Percentiles rank a stretch among this genome's conserved stretches.
Conservation (phyloP, 2,797 vertebrate genomes). For the Galago senegalensis region DNA sequence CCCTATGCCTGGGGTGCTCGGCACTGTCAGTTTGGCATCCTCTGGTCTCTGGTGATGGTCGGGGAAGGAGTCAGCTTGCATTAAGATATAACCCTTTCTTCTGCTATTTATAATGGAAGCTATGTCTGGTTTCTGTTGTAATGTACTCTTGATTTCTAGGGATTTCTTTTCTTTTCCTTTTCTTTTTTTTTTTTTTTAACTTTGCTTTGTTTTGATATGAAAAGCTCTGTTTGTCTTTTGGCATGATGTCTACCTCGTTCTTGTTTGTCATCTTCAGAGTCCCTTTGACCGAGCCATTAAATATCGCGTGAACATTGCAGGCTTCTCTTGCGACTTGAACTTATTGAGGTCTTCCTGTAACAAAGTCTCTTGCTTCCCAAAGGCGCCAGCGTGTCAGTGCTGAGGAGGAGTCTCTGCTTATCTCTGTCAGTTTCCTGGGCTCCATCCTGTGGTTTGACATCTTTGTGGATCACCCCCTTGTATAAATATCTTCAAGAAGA, state of each 20-base stretch:
- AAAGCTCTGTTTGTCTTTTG: not conserved
- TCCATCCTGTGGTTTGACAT: not conserved
- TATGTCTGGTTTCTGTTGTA: not conserved
- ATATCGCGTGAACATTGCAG: not conserved
- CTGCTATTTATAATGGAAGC: not conserved
- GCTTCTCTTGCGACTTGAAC: not conserved
- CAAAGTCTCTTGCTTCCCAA: not conserved
- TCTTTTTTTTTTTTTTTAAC: not conserved
- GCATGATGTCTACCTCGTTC: not conserved
- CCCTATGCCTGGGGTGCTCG: not conserved
- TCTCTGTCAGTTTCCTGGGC: not conserved
- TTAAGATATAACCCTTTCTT: not conserved
- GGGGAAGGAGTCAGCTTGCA: not conserved
- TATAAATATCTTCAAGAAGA: not conserved
- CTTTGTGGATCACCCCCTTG: not conserved
- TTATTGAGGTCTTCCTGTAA: not conserved
- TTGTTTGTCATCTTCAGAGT: not conserved
- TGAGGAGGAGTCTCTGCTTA: not conserved
- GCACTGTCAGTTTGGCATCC: not conserved
- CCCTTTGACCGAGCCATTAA: constrained; percentile 25
- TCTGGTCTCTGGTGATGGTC: not conserved
- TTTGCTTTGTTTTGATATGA: not conserved
- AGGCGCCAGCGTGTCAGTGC: not conserved
- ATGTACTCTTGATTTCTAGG: not conserved
- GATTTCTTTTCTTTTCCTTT: not conserved